Percentiles rank a stretch among this genome's conserved stretches.
Evolutionary conservation across 2,113 vertebrate species (phyloP).

Genomic region (Campylomormyrus numenius): DNA sequence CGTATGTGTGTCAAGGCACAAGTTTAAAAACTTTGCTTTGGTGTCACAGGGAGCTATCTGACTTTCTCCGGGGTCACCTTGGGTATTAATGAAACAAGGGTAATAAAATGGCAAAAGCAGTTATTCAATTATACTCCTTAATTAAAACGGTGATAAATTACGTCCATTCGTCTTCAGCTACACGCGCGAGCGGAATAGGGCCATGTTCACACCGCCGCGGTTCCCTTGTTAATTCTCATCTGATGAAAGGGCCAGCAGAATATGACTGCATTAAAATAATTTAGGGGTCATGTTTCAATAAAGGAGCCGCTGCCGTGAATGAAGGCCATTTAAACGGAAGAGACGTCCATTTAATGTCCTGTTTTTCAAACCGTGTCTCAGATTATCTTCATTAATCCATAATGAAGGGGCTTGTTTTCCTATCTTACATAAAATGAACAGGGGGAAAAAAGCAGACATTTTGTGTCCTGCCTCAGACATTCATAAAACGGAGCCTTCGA

Average conservation of each 20-base stretch:
- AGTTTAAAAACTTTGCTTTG: conserved; percentile 10
- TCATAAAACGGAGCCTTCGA: neutral
- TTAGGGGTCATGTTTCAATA: conserved; percentile 42
- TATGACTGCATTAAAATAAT: conserved; percentile 48
- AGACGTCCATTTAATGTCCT: conserved; percentile 25
- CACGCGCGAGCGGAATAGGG: conserved; percentile 47
- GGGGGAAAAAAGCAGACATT: neutral
- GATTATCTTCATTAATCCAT: conserved; percentile 48
- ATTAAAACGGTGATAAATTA: conserved; percentile 46
- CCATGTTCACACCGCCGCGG: conserved; percentile 29
- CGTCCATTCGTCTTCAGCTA: conserved; percentile 35
- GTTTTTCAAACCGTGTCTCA: conserved; percentile 15
- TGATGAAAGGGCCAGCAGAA: conserved; percentile 43
- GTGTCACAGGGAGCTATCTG: conserved; percentile 14
- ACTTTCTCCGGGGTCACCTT: conserved; percentile 17
- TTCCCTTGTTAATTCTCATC: conserved; percentile 29
- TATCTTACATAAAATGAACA: conserved; percentile 1
- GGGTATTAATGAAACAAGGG: conserved; percentile 31
- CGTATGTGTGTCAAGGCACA: neutral
- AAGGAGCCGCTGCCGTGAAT: conserved; percentile 29
- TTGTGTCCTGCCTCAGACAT: conserved; percentile 24
- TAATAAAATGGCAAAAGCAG: conserved; percentile 30
- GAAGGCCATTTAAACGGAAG: conserved; percentile 34
- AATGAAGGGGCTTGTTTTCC: conserved; percentile 40
- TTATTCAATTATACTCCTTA: conserved; percentile 44